Conservation (phyloP, 2,113 vertebrate genomes). For the Pedionomus torquatus region DNA sequence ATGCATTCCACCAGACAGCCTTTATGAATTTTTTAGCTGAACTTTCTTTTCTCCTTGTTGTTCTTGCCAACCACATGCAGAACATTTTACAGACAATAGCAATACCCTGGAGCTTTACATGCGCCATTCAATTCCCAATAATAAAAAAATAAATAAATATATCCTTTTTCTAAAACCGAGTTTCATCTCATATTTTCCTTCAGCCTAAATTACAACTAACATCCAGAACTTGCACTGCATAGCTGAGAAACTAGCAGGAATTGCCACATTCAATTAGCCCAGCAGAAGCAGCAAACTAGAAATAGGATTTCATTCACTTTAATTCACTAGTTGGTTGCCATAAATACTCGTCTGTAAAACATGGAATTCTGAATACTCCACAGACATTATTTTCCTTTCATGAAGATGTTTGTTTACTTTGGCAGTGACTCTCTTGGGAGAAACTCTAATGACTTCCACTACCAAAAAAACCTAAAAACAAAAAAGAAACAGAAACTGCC, state of each 20-base stretch:
- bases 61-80: slow-evolving; percentile 55
- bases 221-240: not conserved
- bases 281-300: slow-evolving; percentile 26
- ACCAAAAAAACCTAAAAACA: not conserved
- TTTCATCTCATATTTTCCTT: slow-evolving; percentile 34
- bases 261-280: slow-evolving; percentile 26
- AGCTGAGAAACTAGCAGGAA: slow-evolving; percentile 21
- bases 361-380: slow-evolving; percentile 46
- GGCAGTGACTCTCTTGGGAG: slow-evolving; percentile 51
- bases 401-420: slow-evolving; percentile 67
- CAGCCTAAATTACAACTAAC: slow-evolving; percentile 27
- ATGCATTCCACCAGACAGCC: slow-evolving; percentile 37
- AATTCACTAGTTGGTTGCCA: slow-evolving; percentile 50
- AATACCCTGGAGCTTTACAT: not conserved
- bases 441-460: slow-evolving; percentile 63
- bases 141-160: not conserved
- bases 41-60: slow-evolving; percentile 47
- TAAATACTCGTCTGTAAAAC: slow-evolving; percentile 28
- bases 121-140: slow-evolving; percentile 11
- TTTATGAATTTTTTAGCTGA: slow-evolving; percentile 55
- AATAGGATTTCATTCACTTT: slow-evolving; percentile 37
- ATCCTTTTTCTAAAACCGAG: not conserved
- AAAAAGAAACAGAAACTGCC: slow-evolving; percentile 53
- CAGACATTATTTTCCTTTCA: slow-evolving; percentile 57
- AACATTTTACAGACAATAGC: slow-evolving; percentile 54